Base-by-base conservation (phyloP, 2,113 vertebrate species). In the Benitochromis conjunctus region DNA sequence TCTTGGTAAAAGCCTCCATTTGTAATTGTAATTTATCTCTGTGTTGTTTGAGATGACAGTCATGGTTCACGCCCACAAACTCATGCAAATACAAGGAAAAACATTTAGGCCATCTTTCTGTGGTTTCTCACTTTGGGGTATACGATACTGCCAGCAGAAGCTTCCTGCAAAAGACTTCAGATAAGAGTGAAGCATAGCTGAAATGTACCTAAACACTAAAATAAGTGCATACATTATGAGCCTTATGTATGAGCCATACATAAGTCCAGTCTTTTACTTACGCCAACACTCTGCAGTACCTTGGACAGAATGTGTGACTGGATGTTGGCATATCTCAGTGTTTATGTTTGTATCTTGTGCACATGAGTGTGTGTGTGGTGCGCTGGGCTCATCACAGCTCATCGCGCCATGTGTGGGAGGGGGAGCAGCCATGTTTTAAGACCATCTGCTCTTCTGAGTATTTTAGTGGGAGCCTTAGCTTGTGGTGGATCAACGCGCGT, bases 401-500 rank as follows among this genome's bases (percentile, higher is more conserved):
- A 48, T 53, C 2, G 53, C 82, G 24, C 82, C 88, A 31, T 86
- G 93, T 90, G 94, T 94, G 66, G 93, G 93, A 90, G 88, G 88
- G 89, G 84, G 88, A 91, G 92, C 82, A 87, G 92, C 92, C 94
- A 88, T 95, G 92, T 93, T 95, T 94, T 89, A 91, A 92, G 93
- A 94, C 96, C 96, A 96, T 97, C 96, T 97, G 96, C 91, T 95
- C 91, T 90, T 94, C 86, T 89, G 91, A 90, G 95, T 94, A 92
- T 94, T 95, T 92, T 94, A 92, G 95, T 94, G 86, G 88, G 88
- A 88, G 94, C 88, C 90, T 91, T 91, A 81, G 94, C 92, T 95
- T 89, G 81, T 80, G 87, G 86, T 56, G 89, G 90, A 94, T 78
- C 80, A 86, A 74, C 55, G 53, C 78, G 16, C 92, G 77, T 96